Base-by-base conservation (phyloP, 1,140 invertebrate genomes). In the Tigriopus japonicus region DNA sequence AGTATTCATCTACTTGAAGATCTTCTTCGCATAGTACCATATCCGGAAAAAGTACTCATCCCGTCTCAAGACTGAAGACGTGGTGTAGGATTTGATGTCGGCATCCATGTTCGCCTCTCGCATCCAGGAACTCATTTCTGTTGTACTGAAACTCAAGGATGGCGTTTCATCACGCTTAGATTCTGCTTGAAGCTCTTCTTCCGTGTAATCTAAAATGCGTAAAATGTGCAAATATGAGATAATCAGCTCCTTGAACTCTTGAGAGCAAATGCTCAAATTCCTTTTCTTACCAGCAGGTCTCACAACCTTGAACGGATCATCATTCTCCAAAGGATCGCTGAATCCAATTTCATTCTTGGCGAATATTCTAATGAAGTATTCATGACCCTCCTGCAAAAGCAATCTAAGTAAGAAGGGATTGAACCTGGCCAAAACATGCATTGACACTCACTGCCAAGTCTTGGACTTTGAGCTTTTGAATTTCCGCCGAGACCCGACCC, bases 31-130 rank as follows among this genome's bases (percentile, higher is more conserved):
- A 66, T 87, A 85, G 71, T 83, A 82, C 85, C 85, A 89, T 71
- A 93, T 85, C 63, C 85, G 79, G 80, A 93, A 93, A 81, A 92
- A 93, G 74, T 93, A 93, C 75, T 93, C 89, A 68, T 90, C 86
- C 67, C 82, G 79, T 63, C 85, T 76, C 10, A 90, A 75, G 15
- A 92, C 74, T 56, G 82, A 82, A 43, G 83, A 82, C 63, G 84
- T 80, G 0, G 87, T 84, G 71, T 92, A 92, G 28, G 84, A 85
- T 63, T 82, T 79, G 65, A 93, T 91, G 66, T 91, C 87, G 0
- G 88, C 87, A 70, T 92, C 88, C 85, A 92, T 89, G 64, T 86
- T 85, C 65, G 86, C 81, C 62, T 91, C 86, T 51, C 85, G 76
- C 68, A 93, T 76, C 89, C 89, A 93, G 0, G 87, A 90, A 49